Percentiles rank a stretch among this genome's conserved stretches.
Conservation (phyloP, 2,797 vertebrate species). For the Poeciliopsis paucimaculata region DNA sequence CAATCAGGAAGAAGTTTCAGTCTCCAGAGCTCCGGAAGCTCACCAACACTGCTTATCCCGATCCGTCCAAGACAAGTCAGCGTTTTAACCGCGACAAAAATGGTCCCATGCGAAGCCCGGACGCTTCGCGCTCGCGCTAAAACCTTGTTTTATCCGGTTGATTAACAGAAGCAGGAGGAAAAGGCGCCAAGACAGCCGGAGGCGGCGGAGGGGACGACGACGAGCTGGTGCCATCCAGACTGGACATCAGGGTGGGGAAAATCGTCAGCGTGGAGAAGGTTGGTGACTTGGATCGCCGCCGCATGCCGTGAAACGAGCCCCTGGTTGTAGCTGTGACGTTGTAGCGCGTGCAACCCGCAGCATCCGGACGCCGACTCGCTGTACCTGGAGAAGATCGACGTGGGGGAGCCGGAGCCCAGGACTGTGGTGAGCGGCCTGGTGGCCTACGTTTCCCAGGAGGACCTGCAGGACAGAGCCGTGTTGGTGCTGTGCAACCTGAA, state of each 20-base stretch:
- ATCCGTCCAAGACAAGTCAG: slow-evolving; percentile 88
- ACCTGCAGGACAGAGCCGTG: slow-evolving; percentile 90
- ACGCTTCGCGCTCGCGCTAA: background rate
- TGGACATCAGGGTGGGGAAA: slow-evolving; percentile 94
- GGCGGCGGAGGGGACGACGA: slow-evolving; percentile 75
- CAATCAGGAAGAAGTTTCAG: slow-evolving; percentile 95
- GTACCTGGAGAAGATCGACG: slow-evolving; percentile 93
- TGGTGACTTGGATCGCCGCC: background rate
- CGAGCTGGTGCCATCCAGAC: slow-evolving; percentile 86
- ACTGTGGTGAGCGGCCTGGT: slow-evolving; percentile 96
- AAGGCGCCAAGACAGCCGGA: slow-evolving; percentile 83
- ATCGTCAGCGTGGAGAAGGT: slow-evolving; percentile 93
- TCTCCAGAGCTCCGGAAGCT: slow-evolving; percentile 89
- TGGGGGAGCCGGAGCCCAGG: slow-evolving; percentile 90
- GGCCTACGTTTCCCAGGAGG: slow-evolving; percentile 87
- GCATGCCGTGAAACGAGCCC: background rate
- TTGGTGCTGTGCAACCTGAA: slow-evolving; percentile 95
- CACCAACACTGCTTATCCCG: slow-evolving; percentile 86
- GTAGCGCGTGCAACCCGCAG: slow-evolving; percentile 61
- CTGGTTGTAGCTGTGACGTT: background rate
- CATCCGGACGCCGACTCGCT: slow-evolving; percentile 94
- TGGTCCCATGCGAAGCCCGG: background rate
- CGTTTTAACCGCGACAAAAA: background rate
- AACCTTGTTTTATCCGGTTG: slow-evolving; percentile 6
- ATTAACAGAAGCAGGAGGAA: slow-evolving; percentile 81